Evolutionary conservation across 2,888 invertebrate genomes (phyloP), one percentile per base, ranked within the genome.

Genomic region (Dynastes maya): DNA sequence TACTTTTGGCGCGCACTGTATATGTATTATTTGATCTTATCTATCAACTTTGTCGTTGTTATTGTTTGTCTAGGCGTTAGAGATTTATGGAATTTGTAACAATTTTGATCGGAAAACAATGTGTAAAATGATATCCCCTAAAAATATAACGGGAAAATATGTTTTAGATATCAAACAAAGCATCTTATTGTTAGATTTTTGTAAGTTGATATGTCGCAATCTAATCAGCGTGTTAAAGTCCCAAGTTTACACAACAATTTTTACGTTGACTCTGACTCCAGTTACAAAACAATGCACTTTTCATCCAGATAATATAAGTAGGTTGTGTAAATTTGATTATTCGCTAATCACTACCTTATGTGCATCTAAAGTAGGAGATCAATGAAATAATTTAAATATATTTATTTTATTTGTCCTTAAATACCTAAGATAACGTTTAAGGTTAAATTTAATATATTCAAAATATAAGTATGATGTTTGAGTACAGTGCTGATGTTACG

Each of bases 291-390:
- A 71, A 72, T 72, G 55, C 72, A 49, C 32, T 55, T 72, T 37
- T 51, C 53, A 40, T 37, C 49, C 16, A 45, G 78, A 78, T 78
- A 78, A 78, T 40, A 22, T 40, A 78, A 72, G 72, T 78, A 29
- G 78, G 78, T 72, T 72, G 64, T 78, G 63, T 40, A 49, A 72
- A 78, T 65, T 64, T 61, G 51, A 61, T 72, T 72, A 65, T 32
- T 64, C 13, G 11, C 27, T 65, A 64, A 22, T 72, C 45, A 32
- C 64, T 16, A 40, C 37, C 55, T 53, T 55, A 55, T 1, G 5
- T 1, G 49, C 16, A 11, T 71, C 22, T n/a, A 51, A 13, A 11
- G 29, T 51, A 58, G 1, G 6, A 37, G 71, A 71, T 71, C 53
- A 58, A 11, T 8, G 16, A 40, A 71, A 37, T 8, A 22, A 67